Base-by-base conservation (phyloP, 2,797 vertebrate species). In the Malurus splendens region DNA sequence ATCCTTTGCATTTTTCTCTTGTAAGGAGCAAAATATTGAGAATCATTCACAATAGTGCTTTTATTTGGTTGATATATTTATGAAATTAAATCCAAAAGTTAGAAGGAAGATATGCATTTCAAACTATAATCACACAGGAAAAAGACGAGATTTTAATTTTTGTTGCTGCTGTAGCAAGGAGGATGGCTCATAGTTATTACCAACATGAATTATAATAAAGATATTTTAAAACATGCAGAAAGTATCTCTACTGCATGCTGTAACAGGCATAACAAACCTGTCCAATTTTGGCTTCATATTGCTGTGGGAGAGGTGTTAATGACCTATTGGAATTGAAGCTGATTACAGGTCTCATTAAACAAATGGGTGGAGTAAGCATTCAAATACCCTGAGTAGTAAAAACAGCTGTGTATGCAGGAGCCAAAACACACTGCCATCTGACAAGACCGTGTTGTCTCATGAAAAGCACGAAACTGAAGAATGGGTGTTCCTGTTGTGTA, bases 271-370 rank as follows among this genome's bases (percentile, higher is more conserved):
- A 77, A 65, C 23, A 91, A 92, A 85, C 78, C 75, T 87, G 82
- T 55, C 47, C 55, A 90, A 75, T 93, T 93, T 91, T 90, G 84
- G 36, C 44, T 94, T 79, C 4, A 0, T 36, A 41, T 74, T 82
- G 44, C 76, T 91, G 66, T 90, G 91, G 84, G 82, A 91, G 91
- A 91, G 68, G 86, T 93, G 90, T 78, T 95, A 94, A 95, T 90
- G 86, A 88, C 70, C 78, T 85, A 89, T 78, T 92, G 84, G 86
- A 93, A 89, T 59, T 82, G 86, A 85, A 90, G 61, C 15, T 89
- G 90, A 93, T 94, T 94, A 84, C 78, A 87, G 44, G 62, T 90
- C 78, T 93, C 67, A 87, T 95, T 93, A 94, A 92, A 79, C 68
- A 84, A 85, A 88, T 51, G 86, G 93, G 86, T 92, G 88, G 90